Percentiles rank a stretch among this genome's conserved stretches.
phyloP scores from a whole-genome alignment of 2,113 vertebrate genomes.

The Rhea americana region DNA sequence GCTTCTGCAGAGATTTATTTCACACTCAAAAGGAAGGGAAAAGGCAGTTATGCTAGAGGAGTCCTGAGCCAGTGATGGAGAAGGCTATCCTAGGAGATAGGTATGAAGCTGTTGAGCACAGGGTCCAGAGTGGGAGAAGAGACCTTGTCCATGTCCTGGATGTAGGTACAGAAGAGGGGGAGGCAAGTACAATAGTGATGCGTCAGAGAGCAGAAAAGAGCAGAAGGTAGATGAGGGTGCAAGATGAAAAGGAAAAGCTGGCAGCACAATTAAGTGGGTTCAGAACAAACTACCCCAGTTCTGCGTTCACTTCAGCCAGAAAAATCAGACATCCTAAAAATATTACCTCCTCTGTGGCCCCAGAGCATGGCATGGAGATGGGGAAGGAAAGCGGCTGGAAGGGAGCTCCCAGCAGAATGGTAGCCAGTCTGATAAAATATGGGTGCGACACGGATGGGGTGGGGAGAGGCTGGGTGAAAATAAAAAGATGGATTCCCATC shows the following conservation, averaged over 20 bases:
- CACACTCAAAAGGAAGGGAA: not conserved
- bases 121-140: too few relatives aligned
- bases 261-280: not conserved
- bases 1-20: not conserved
- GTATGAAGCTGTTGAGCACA: not conserved
- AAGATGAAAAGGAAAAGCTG: not conserved
- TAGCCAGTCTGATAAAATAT: not conserved
- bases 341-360: rapidly evolving
- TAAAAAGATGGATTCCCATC: not conserved
- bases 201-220: not conserved
- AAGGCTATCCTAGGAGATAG: not conserved
- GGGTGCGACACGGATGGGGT: not conserved
- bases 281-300: not conserved
- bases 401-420: rapidly evolving
- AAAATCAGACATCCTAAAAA: not conserved
- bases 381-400: not conserved
- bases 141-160: too few relatives aligned
- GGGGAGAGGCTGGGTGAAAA: not conserved
- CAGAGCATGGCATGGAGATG: rapidly evolving
- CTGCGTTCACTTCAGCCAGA: not conserved
- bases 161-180: not conserved
- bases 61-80: not conserved
- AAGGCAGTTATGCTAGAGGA: not conserved
- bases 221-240: not conserved
- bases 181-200: rapidly evolving